Evolutionary conservation across 2,113 vertebrate species (phyloP), one percentile per base, ranked within the genome.

Genomic region (Xiphorhynchus elegans): DNA sequence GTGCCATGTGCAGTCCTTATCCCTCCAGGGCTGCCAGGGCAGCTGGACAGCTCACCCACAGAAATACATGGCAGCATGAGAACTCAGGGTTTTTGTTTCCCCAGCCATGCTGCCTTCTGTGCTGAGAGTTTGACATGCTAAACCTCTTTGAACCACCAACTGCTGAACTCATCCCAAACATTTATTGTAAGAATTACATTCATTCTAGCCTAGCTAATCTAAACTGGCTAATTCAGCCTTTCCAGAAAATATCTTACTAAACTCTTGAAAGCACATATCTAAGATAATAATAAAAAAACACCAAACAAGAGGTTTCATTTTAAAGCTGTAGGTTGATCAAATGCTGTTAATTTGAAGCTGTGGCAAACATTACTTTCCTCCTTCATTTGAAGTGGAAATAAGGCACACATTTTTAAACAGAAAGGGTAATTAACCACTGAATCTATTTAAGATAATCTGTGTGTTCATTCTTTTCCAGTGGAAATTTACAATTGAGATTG

Each of bases 371-470:
- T 88, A 93, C 72, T 96, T 97, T 81, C 90, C 73, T 94, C 79
- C 82, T 90, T 92, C 93, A 96, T 96, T 90, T 96, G 85, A 96
- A 96, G 95, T 86, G 93, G 90, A 95, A 96, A 97, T 93, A 95
- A 96, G 95, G 89, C 89, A 93, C 95, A 84, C 87, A 90, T 95
- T 96, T 97, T 96, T 95, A 94, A 96, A 88, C 92, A 88, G 92
- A 78, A 96, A 96, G 95, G 96, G 95, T 94, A 96, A 96, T 97
- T 97, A 96, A 96, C 79, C 93, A 95, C 83, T 88, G 96, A 94
- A 96, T 92, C 96, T 91, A 97, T 92, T 96, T 94, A 95, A 87
- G 82, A 95, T 86, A 91, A 88, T 90, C 73, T 96, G 64, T 84
- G 84, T 89, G 85, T 68, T 95, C 42, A 58, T 76, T 86, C 82